phyloP scores from a whole-genome alignment of 1,140 invertebrate species.

The Brachionus angularis region DNA sequence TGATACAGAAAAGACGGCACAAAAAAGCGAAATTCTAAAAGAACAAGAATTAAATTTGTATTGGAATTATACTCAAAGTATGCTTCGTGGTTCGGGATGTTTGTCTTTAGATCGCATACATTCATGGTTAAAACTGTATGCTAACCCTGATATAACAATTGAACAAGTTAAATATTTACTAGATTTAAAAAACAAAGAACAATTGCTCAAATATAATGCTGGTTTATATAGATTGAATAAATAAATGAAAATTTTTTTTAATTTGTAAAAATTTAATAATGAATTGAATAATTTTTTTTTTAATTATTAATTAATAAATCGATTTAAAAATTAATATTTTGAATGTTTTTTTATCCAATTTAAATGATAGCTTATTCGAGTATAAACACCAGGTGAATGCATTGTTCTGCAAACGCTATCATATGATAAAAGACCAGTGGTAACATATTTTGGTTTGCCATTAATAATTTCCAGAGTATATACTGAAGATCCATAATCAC shows the following conservation, averaged over 20 bases:
- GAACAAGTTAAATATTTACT: slow-evolving; percentile 43
- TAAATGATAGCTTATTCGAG: background rate
- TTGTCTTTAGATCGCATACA: slow-evolving; percentile 32
- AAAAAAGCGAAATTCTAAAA: slow-evolving; percentile 12
- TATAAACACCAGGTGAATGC: slow-evolving; percentile 26
- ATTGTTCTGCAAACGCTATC: background rate
- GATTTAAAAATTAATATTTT: background rate
- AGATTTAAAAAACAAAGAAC: slow-evolving; percentile 38
- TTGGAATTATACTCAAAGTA: slow-evolving; percentile 42
- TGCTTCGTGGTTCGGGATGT: slow-evolving; percentile 28
- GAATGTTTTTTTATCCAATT: slow-evolving; percentile 33
- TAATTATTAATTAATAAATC: background rate
- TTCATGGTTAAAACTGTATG: slow-evolving; percentile 36
- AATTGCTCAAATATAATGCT: slow-evolving; percentile 30
- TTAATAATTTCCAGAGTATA: background rate
- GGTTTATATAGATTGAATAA: slow-evolving; percentile 36
- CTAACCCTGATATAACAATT: slow-evolving; percentile 26
- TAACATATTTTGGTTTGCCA: background rate
- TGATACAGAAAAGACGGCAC: background rate
- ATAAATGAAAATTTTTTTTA: slow-evolving; percentile 2
- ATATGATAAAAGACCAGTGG: slow-evolving; percentile 18
- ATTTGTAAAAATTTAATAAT: no score
- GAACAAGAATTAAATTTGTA: slow-evolving; percentile 23
- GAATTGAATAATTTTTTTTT: no score
- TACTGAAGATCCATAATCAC: background rate